Evolutionary conservation across 2,113 vertebrate genomes (phyloP).

Genomic region (Eulemur rufifrons): DNA sequence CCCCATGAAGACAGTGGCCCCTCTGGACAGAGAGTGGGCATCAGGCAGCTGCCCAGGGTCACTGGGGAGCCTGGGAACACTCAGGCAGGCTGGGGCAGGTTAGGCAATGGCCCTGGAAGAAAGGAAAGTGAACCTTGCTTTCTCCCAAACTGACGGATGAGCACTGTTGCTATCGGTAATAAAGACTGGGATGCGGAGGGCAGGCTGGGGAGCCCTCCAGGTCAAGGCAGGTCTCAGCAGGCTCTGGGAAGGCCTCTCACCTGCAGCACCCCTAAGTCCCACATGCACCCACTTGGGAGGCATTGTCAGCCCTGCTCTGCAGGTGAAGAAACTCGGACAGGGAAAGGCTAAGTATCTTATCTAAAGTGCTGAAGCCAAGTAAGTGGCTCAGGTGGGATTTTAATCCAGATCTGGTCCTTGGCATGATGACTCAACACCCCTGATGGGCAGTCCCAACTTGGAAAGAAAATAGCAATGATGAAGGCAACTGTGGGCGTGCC

Average conservation of each 20-base stretch:
- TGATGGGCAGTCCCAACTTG: background rate
- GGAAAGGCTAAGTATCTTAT: background rate
- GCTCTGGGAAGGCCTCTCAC: background rate
- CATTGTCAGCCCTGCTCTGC: rapidly evolving
- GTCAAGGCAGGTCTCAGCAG: background rate
- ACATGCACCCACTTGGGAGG: rapidly evolving
- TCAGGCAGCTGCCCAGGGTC: background rate
- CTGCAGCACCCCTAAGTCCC: background rate
- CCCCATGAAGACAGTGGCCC: background rate
- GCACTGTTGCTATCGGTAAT: rapidly evolving
- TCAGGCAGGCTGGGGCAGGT: background rate
- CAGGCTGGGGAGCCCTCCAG: rapidly evolving
- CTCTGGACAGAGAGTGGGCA: background rate
- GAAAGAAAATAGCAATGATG: background rate
- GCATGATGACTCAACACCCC: background rate
- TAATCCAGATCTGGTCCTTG: background rate
- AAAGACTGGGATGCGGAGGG: background rate
- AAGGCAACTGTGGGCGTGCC: background rate
- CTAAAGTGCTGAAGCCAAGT: background rate
- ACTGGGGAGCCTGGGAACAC: no score
- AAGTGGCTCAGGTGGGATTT: background rate
- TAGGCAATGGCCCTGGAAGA: background rate
- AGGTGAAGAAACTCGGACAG: background rate
- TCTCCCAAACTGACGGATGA: background rate
- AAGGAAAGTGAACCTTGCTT: background rate